phyloP scores from a whole-genome alignment of 2,797 vertebrate species.

The Tamandua tetradactyla region DNA sequence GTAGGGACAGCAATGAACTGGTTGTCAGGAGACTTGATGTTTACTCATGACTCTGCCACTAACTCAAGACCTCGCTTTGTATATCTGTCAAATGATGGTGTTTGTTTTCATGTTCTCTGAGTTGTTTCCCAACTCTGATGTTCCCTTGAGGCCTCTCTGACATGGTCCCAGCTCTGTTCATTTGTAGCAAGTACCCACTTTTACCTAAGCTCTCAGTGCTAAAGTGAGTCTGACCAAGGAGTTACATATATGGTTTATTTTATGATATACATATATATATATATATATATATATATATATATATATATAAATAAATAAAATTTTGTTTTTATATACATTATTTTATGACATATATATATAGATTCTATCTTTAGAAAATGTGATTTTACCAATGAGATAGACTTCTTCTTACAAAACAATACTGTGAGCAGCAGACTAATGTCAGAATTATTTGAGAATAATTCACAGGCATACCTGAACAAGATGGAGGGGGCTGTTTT shows the following conservation, averaged over 20 bases:
- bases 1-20: neutral
- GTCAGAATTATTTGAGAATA: neutral
- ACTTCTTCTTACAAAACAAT: neutral
- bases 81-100: neutral
- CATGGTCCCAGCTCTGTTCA: neutral
- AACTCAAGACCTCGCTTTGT: neutral
- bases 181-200: neutral
- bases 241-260: neutral
- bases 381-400: neutral
- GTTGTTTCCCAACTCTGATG: neutral
- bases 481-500: neutral
- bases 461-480: neutral
- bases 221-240: neutral
- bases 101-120: neutral
- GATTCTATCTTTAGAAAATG: neutral
- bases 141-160: neutral
- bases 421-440: neutral
- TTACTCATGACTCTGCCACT: neutral
- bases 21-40: neutral
- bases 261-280: accelerated
- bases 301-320: too few species aligned
- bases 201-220: neutral
- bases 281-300: accelerated
- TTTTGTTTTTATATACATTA: too few species aligned
- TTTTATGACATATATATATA: neutral